Evolutionary conservation across 1,140 invertebrate genomes (phyloP).

Genomic region (Drosophila virilis): DNA sequence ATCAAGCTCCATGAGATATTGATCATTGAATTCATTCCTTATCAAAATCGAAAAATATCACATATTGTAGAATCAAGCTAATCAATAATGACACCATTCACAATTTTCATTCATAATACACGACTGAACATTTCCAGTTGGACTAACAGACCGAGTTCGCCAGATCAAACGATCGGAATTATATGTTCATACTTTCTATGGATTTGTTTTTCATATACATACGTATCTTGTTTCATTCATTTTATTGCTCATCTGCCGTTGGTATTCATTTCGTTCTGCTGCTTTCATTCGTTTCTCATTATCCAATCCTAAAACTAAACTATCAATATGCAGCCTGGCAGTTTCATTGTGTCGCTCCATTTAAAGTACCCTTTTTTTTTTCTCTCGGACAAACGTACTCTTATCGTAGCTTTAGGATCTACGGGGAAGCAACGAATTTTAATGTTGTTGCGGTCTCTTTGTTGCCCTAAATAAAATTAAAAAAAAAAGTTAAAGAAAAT

Average conservation of each 20-base stretch:
- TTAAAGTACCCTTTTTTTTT: constrained; percentile 23
- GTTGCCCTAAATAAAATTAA: constrained; percentile 75
- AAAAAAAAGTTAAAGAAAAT: constrained; percentile 28
- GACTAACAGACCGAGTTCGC: too few species aligned
- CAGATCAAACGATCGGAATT: too few species aligned
- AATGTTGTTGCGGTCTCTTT: constrained; percentile 66
- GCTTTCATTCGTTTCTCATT: background rate
- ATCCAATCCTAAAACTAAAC: constrained; percentile 3
- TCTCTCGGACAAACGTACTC: background rate
- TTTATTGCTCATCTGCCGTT: too few species aligned
- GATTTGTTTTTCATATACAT: background rate
- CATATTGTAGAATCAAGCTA: too few species aligned
- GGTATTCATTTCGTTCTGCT: too few species aligned
- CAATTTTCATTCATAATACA: too few species aligned
- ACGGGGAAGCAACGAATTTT: constrained; percentile 37
- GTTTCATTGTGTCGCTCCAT: constrained; percentile 55
- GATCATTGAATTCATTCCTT: background rate
- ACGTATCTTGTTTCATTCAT: too few species aligned
- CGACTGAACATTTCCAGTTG: too few species aligned
- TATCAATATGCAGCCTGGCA: constrained; percentile 52
- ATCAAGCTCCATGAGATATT: constrained; percentile 8
- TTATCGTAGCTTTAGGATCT: constrained; percentile 51
- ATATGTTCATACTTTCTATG: too few species aligned
- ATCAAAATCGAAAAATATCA: too few species aligned
- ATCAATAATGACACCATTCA: too few species aligned